Percentiles rank a stretch among this genome's conserved stretches.
Conservation (phyloP, 2,113 vertebrate species). For the Recurvirostra avosetta region DNA sequence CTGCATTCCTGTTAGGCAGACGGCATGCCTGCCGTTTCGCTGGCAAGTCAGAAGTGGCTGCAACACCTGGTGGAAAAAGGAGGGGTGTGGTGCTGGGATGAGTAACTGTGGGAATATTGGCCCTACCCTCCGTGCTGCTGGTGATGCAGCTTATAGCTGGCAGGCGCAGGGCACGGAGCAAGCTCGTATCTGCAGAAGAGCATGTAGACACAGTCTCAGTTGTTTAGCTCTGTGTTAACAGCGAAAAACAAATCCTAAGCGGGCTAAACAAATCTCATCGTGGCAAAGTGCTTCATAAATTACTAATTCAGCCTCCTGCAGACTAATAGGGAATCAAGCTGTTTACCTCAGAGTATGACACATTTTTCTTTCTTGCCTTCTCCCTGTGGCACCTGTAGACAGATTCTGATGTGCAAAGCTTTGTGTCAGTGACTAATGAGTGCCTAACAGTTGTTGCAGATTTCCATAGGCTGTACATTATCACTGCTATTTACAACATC, state of each 20-base stretch:
- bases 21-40: neutral
- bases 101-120: neutral
- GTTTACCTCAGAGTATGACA: slow-evolving; percentile 5
- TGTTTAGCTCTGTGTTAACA: slow-evolving; percentile 26
- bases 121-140: neutral
- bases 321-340: slow-evolving; percentile 23
- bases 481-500: neutral
- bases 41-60: neutral
- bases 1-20: neutral
- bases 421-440: slow-evolving; percentile 23
- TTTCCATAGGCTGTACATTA: neutral
- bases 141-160: neutral
- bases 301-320: slow-evolving; percentile 41
- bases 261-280: slow-evolving; percentile 27
- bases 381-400: slow-evolving; percentile 23
- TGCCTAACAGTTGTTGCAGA: neutral
- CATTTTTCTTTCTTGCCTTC: slow-evolving; percentile 12
- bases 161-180: neutral
- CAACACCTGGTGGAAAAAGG: neutral
- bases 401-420: neutral
- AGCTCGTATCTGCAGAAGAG: neutral
- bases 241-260: neutral
- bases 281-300: slow-evolving; percentile 54
- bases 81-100: neutral
- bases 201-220: neutral